Evolutionary conservation across 2,797 vertebrate species (phyloP).

Genomic region (Squalus acanthias): DNA sequence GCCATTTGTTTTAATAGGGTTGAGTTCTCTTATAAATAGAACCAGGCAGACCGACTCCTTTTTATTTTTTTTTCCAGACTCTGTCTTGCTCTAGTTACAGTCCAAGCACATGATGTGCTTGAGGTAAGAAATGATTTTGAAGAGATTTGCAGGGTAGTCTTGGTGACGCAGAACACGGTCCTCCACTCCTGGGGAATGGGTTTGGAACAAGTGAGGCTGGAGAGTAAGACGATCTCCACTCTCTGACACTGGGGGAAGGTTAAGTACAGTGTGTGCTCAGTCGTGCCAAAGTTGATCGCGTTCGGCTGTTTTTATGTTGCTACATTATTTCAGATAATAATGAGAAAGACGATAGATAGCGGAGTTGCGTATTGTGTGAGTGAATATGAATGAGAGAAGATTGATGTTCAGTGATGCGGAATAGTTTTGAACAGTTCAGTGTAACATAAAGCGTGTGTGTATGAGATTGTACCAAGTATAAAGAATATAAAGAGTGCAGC

Average conservation of each 20-base stretch:
- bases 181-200: not conserved
- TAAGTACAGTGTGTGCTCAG: not conserved
- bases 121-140: not conserved
- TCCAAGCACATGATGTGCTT: not conserved
- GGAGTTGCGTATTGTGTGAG: not conserved
- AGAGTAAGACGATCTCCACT: not conserved
- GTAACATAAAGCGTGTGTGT: not conserved
- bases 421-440: not conserved
- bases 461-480: not conserved
- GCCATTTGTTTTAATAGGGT: not conserved
- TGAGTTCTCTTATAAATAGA: not conserved
- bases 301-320: not conserved
- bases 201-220: not conserved
- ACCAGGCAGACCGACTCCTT: not conserved
- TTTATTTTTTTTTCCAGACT: not conserved
- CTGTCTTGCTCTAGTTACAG: not conserved
- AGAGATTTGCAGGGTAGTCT: not conserved
- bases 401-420: not conserved
- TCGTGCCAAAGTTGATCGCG: not conserved
- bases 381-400: not conserved
- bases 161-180: not conserved
- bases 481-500: not conserved
- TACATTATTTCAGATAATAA: not conserved
- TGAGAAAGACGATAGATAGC: not conserved
- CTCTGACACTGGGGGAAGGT: not conserved